Percentiles rank a stretch among this genome's conserved stretches.
Evolutionary conservation across 1,140 invertebrate species (phyloP).

Genomic region (Drosophila serrata): DNA sequence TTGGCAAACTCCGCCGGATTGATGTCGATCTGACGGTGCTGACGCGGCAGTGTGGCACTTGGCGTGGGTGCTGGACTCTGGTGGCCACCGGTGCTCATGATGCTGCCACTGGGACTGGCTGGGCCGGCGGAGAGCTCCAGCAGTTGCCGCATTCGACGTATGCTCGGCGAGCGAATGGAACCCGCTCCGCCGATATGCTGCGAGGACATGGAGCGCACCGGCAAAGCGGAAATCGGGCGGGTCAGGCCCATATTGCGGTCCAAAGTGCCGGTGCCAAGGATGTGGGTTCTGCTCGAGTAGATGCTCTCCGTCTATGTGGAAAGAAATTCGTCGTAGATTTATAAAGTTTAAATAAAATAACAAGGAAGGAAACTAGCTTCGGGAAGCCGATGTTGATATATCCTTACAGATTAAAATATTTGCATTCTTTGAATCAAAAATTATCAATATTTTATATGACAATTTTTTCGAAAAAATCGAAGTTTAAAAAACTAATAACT

Average conservation of each 20-base stretch:
- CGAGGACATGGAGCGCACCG: slow-evolving; percentile 89
- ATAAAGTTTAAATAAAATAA: not conserved
- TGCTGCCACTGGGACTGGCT: slow-evolving; percentile 85
- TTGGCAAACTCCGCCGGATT: slow-evolving; percentile 97
- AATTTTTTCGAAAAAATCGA: too few relatives aligned
- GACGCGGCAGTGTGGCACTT: slow-evolving; percentile 90
- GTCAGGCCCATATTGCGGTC: slow-evolving; percentile 86
- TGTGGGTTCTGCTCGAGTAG: slow-evolving; percentile 86
- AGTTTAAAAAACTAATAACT: too few relatives aligned
- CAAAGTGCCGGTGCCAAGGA: slow-evolving; percentile 86
- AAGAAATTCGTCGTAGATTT: not conserved
- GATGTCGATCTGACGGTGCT: slow-evolving; percentile 92
- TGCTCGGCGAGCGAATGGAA: slow-evolving; percentile 89
- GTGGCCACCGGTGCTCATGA: slow-evolving; percentile 86
- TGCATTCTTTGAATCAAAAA: too few relatives aligned
- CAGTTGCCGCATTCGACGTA: slow-evolving; percentile 92
- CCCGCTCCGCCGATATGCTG: slow-evolving; percentile 88
- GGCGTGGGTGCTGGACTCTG: slow-evolving; percentile 90
- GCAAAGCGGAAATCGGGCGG: slow-evolving; percentile 85
- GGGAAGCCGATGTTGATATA: too few relatives aligned
- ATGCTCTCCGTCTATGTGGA: slow-evolving; percentile 88
- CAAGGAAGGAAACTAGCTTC: too few relatives aligned
- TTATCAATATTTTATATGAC: too few relatives aligned
- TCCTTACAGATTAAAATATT: too few relatives aligned
- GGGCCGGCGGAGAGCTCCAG: slow-evolving; percentile 89